Base-by-base conservation (phyloP, 2,797 vertebrate genomes). In the Neomorphus geoffroyi region DNA sequence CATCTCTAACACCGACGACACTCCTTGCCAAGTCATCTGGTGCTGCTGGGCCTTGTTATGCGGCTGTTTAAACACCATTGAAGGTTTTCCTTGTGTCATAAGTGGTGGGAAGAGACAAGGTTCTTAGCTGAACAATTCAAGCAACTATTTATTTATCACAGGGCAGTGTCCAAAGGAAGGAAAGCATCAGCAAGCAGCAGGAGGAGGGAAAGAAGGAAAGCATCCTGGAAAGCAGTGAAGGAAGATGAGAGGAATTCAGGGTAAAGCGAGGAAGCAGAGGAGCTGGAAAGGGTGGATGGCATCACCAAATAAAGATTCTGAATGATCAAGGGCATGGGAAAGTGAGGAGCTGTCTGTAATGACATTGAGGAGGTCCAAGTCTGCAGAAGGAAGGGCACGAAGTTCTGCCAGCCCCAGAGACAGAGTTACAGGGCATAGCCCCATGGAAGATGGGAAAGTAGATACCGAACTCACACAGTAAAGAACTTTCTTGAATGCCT, bases 361-460 rank as follows among this genome's bases (percentile, higher is more conserved):
- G 92, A 88, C 93, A 95, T 67, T 61, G 58, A 88, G 90, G 90
- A 97, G 93, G 90, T 94, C 96, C 95, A 54, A 61, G 95, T 84
- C 94, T 87, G 80, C 30, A 83, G 90, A 97, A 92, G 69, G 83
- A 88, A 92, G 83, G 81, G 79, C 16, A 7, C 81, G 72, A 56
- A 94, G 79, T 92, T 92, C 81, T 97, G 93, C 92, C 95, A 93
- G 85, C 78, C 93, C 58, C 0, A 5, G 67, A 93, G 65, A 80
- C 65, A 82, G 65, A 91, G 67, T 93, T 94, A 86, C 57, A 93
- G 69, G 84, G 93, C 93, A 96, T 74, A 92, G 91, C 86, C 61
- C 67, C 88, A 62, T 91, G 86, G 92, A 88, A 97, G 95, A 97
- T 95, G 78, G 65, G 46, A 74, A 82, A 74, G 71, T 69, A 95